Conservation (phyloP, 2,113 vertebrate species). For the Pseudopipra pipra region DNA sequence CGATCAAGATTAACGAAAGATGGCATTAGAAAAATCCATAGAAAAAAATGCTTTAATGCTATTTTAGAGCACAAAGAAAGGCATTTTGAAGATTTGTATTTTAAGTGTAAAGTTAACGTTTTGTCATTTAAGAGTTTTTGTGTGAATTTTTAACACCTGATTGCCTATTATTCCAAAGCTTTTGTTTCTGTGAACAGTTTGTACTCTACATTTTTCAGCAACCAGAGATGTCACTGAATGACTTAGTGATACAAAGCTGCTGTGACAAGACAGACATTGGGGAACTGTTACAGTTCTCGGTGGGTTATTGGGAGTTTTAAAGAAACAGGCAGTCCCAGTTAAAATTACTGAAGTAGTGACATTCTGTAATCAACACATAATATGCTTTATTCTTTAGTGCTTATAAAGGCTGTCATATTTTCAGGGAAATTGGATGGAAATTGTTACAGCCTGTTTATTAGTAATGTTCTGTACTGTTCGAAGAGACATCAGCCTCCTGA, state of each 20-base stretch:
- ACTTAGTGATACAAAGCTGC: not conserved
- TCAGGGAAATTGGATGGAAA: not conserved
- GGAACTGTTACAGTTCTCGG: not conserved
- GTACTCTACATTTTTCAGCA: not conserved
- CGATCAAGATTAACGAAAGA: not conserved
- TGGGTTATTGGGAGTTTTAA: not conserved
- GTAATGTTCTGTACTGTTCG: not conserved
- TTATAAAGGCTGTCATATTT: not conserved
- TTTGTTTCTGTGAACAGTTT: constrained; percentile 19
- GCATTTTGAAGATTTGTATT: not conserved
- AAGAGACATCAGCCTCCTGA: not conserved
- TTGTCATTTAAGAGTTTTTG: not conserved
- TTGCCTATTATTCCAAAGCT: not conserved
- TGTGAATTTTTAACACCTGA: not conserved
- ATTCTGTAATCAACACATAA: not conserved
- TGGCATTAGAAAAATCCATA: not conserved
- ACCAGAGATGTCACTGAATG: not conserved
- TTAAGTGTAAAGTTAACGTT: not conserved
- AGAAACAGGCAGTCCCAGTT: not conserved
- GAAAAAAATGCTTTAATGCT: not conserved
- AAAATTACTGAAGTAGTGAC: not conserved
- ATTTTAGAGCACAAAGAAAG: not conserved
- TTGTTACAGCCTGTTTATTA: not conserved
- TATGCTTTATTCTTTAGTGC: not conserved
- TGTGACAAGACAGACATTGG: not conserved